A percentile compares a stretch with the other conserved stretches of the same genome.
phyloP scores from a whole-genome alignment of 2,113 vertebrate species.

The Chionodraco myersi region DNA sequence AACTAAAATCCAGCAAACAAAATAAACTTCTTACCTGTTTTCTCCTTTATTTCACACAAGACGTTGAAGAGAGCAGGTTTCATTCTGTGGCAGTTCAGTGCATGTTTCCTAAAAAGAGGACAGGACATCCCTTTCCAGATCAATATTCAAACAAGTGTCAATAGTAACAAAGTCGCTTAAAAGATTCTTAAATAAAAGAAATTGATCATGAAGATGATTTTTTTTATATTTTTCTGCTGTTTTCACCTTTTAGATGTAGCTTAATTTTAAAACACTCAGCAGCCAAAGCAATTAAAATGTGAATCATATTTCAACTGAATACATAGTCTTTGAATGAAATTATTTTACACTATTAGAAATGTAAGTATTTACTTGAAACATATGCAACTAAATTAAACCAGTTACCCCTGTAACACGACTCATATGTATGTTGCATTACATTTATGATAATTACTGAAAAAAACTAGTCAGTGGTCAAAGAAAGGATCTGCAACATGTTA shows the following conservation, averaged over 20 bases:
- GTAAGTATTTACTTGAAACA: not conserved
- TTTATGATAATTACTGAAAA: not conserved
- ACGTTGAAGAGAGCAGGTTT: slow-evolving; percentile 87
- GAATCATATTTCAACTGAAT: not conserved
- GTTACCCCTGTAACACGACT: not conserved
- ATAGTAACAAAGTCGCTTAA: slow-evolving; percentile 24
- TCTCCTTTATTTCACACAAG: slow-evolving; percentile 86
- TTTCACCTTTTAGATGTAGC: not conserved
- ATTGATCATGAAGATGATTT: not conserved
- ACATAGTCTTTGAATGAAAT: not conserved
- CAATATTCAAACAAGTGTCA: slow-evolving; percentile 67
- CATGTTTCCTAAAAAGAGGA: slow-evolving; percentile 82
- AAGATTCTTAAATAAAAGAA: slow-evolving; percentile 10
- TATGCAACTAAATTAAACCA: not conserved
- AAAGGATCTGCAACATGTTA: slow-evolving; percentile 61
- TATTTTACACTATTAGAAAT: not conserved
- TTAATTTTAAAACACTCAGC: not conserved
- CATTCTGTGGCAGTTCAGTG: slow-evolving; percentile 87
- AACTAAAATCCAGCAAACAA: not conserved
- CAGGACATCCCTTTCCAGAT: slow-evolving; percentile 57
- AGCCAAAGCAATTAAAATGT: not conserved
- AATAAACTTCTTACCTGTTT: slow-evolving; percentile 77
- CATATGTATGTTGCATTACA: not conserved
- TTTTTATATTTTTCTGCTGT: not conserved
- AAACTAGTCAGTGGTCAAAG: not conserved